Conservation (phyloP, 1,140 invertebrate species). For the Mesaphorura yosii region DNA sequence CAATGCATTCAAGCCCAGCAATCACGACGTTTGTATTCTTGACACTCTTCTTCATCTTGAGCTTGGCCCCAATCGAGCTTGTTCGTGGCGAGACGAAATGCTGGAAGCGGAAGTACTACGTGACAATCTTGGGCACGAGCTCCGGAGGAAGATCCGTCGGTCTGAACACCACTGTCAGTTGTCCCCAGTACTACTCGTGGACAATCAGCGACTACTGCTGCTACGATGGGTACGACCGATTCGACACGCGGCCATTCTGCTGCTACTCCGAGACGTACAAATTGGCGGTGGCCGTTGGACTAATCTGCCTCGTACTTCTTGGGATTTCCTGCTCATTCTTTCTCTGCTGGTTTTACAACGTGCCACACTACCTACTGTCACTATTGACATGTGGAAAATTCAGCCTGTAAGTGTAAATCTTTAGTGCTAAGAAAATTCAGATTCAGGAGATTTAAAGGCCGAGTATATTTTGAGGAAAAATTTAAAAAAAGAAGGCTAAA, state of each 20-base stretch:
- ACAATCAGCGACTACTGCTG: slow-evolving; percentile 24
- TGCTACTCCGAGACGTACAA: slow-evolving; percentile 30
- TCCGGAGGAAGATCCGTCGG: too few relatives aligned
- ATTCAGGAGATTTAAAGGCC: not conserved
- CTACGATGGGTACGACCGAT: slow-evolving; percentile 22
- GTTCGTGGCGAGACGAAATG: slow-evolving; percentile 15
- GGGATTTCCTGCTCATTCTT: slow-evolving; percentile 18
- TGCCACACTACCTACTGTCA: slow-evolving; percentile 27
- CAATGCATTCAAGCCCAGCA: too few relatives aligned
- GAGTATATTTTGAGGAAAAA: too few relatives aligned
- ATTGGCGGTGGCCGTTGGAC: slow-evolving; percentile 24
- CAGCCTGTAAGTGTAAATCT: slow-evolving; percentile 22
- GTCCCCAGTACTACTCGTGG: slow-evolving; percentile 17
- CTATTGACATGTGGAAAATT: slow-evolving; percentile 25
- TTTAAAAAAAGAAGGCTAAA: not conserved
- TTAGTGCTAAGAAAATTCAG: not conserved
- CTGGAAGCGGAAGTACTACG: slow-evolving; percentile 18
- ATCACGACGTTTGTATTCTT: too few relatives aligned
- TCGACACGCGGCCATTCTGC: slow-evolving; percentile 21
- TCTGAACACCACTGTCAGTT: slow-evolving; percentile 18
- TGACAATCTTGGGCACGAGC: slow-evolving; percentile 9
- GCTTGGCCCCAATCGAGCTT: not conserved
- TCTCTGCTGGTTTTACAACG: slow-evolving; percentile 28
- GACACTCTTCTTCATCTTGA: not conserved
- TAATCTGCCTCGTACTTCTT: slow-evolving; percentile 22